phyloP scores from a whole-genome alignment of 2,797 vertebrate species.

The Morus bassanus region DNA sequence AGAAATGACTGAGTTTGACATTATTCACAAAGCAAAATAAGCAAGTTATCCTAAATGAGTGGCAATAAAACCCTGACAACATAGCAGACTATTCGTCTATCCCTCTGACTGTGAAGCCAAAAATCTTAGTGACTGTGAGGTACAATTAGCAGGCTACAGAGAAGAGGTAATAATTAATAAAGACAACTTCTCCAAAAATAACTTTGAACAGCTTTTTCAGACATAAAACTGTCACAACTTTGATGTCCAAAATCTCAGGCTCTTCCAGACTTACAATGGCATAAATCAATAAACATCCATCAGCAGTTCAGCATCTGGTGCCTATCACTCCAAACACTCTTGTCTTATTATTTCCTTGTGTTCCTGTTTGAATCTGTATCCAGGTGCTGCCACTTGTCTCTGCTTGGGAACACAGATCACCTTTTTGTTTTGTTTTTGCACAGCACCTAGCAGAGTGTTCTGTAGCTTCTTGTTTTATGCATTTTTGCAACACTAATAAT shows the following conservation, averaged over 20 bases:
- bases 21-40: neutral
- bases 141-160: neutral
- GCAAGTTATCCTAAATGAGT: neutral
- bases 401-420: neutral
- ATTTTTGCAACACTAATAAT: neutral
- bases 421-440: neutral
- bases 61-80: neutral
- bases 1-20: neutral
- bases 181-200: neutral
- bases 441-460: neutral
- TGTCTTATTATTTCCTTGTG: neutral
- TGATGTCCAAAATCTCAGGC: neutral
- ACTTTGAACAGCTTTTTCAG: neutral
- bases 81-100: neutral
- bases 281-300: neutral
- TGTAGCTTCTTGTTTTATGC: neutral
- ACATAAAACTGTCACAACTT: neutral
- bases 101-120: neutral
- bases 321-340: neutral
- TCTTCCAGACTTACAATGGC: neutral
- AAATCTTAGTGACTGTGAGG: neutral
- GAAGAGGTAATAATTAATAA: neutral
- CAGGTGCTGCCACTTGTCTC: neutral
- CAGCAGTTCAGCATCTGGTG: neutral
- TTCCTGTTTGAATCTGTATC: neutral